These are phyloP conservation scores for Caligus rogercresseyi DNA, from an alignment of 1,140 invertebrate genomes.

Conservation along the genomic window DNA sequence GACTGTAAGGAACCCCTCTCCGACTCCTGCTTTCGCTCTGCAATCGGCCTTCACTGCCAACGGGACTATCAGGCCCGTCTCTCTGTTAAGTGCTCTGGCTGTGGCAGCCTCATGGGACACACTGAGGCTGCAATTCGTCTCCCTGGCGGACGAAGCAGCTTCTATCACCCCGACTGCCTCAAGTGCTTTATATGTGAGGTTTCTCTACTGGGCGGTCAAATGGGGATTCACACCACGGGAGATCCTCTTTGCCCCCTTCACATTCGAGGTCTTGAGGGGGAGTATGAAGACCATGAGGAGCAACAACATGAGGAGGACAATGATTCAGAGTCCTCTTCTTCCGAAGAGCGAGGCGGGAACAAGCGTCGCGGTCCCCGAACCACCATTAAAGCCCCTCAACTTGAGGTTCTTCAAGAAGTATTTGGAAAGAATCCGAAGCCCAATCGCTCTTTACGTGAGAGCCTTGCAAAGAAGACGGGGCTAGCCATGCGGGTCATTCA, in stretches of 20 bases:
- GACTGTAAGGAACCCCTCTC: background rate
- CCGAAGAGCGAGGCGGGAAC: background rate
- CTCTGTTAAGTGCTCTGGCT: background rate
- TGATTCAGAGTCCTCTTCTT: background rate
- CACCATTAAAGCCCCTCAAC: conserved; percentile 94
- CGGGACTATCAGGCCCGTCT: background rate
- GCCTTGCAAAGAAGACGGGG: conserved; percentile 92
- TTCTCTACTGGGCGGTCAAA: background rate
- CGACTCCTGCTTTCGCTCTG: background rate
- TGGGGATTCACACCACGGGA: background rate
- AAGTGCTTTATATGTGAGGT: background rate
- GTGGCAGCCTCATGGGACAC: background rate
- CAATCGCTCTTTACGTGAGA: conserved; percentile 91
- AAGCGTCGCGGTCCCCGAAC: conserved; percentile 87
- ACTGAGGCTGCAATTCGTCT: background rate
- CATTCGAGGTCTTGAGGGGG: background rate
- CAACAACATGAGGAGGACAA: background rate
- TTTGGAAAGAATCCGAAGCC: conserved; percentile 96
- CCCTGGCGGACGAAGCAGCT: background rate
- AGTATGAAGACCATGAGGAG: background rate
- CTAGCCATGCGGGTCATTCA: conserved; percentile 98
- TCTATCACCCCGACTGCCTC: conserved; percentile 6
- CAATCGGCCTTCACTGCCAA: background rate
- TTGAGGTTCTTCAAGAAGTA: conserved; percentile 85
- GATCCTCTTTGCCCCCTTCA: conserved; percentile 1